Conservation (phyloP, 64 coral and sea anemone genomes). For the Actinia tenebrosa region DNA sequence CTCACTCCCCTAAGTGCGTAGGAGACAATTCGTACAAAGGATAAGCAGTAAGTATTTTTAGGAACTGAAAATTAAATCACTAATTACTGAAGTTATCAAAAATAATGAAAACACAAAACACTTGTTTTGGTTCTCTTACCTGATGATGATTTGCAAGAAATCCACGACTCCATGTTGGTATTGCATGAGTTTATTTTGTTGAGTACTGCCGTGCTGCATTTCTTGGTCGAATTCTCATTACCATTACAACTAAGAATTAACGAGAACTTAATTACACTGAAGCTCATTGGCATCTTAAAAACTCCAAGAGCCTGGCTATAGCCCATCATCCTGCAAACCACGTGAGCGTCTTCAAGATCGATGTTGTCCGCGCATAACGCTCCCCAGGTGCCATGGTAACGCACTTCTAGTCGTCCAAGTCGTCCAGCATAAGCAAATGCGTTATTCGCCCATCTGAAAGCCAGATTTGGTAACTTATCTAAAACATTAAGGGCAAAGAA, state of each 20-base stretch:
- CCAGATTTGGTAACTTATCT: not conserved
- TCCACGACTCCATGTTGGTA: not conserved
- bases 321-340: not conserved
- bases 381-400: not conserved
- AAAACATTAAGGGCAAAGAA: not conserved
- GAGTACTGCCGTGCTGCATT: not conserved
- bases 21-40: no score
- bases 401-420: not conserved
- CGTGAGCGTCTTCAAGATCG: not conserved
- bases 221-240: not conserved
- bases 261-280: not conserved
- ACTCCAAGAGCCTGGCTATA: not conserved
- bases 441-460: not conserved
- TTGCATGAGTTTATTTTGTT: not conserved
- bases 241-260: not conserved
- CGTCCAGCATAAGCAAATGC: not conserved
- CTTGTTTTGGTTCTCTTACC: not conserved
- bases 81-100: no score
- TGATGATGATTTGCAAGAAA: not conserved
- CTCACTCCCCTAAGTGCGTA: no score
- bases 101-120: no score
- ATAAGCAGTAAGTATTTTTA: no score
- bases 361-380: slow-evolving; percentile 4
- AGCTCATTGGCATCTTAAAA: not conserved
- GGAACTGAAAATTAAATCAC: no score